Conservation (phyloP, 1,140 invertebrate genomes). For the Oppia nitens region DNA sequence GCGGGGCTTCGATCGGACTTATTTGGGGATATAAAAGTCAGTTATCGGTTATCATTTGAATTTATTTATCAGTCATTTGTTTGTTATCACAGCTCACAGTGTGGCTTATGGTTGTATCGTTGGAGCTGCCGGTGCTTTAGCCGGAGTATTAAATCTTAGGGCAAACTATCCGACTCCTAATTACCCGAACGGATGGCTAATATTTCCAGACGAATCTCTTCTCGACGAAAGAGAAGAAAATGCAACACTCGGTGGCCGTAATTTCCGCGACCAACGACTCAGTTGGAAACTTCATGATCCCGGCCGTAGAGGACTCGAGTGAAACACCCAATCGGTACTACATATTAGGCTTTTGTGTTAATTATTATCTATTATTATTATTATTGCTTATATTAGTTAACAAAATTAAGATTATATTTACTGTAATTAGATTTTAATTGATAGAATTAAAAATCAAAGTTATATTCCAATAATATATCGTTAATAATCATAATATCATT, state of each 20-base stretch:
- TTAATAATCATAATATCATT: too few relatives aligned
- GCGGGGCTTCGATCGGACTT: constrained; percentile 9
- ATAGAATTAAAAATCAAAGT: too few relatives aligned
- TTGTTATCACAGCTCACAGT: background rate
- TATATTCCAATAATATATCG: too few relatives aligned
- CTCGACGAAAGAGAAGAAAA: background rate
- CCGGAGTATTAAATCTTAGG: background rate
- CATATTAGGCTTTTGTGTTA: too few relatives aligned
- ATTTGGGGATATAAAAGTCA: constrained; percentile 5
- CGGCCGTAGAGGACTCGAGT: background rate
- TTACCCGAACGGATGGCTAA: background rate
- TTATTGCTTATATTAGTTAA: too few relatives aligned
- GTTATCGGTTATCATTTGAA: background rate
- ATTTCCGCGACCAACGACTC: background rate
- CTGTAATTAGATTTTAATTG: too few relatives aligned
- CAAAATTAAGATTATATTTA: too few relatives aligned
- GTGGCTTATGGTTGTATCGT: background rate
- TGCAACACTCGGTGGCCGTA: background rate
- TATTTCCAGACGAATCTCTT: background rate
- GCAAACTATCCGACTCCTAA: too few relatives aligned
- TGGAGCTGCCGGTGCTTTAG: background rate
- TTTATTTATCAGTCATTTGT: background rate
- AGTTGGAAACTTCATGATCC: background rate
- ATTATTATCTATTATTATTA: too few relatives aligned
- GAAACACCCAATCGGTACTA: too few relatives aligned